Evolutionary conservation across 1,140 invertebrate genomes (phyloP), one percentile per base, ranked within the genome.

Genomic region (Trichogramma pretiosum): DNA sequence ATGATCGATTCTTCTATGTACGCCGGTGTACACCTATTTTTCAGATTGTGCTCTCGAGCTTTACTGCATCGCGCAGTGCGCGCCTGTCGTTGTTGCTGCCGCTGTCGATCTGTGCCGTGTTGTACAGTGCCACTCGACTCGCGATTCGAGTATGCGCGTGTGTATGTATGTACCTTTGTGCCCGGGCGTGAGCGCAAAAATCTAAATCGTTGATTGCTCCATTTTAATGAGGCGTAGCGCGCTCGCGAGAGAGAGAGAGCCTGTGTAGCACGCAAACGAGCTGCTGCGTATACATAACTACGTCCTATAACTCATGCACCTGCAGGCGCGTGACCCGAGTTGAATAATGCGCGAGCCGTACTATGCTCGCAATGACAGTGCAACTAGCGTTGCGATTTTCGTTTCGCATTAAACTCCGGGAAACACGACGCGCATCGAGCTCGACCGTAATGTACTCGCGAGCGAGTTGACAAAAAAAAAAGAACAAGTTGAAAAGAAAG

Each of bases 171-270:
- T 9, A 28, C 7, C 26, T 7, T 13, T 7, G 7, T 13, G 26
- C 26, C 7, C 26, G 23, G 23, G 9, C 8, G 41, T 39, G 35
- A 37, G 33, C 23, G 18, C 33, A 36, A 32, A 30, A 39, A 33
- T 32, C 26, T 21, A 33, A 39, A 43, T 38, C 36, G 30, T 16
- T 46, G 48, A 50, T 50, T 41, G 48, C 32, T 40, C 48, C 16
- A 28, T 46, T 50, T 50, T 46, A 50, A 50, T 34, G 42, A 50
- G 48, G 48, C 32, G n/a, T 35, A 21, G 1, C 33, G 7, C 33
- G 33, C 33, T 5, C 26, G 26, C 7, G 5, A 16, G 13, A 34
- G 13, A 34, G 13, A 13, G n/a, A n/a, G n/a, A n/a, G n/a, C n/a
- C n/a, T 28, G 24, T 28, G 5, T 28, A 28, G 11, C 24, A 28